Base-by-base conservation (phyloP, 92 coral and sea anemone genomes). In the Epizoanthus fatuus region DNA sequence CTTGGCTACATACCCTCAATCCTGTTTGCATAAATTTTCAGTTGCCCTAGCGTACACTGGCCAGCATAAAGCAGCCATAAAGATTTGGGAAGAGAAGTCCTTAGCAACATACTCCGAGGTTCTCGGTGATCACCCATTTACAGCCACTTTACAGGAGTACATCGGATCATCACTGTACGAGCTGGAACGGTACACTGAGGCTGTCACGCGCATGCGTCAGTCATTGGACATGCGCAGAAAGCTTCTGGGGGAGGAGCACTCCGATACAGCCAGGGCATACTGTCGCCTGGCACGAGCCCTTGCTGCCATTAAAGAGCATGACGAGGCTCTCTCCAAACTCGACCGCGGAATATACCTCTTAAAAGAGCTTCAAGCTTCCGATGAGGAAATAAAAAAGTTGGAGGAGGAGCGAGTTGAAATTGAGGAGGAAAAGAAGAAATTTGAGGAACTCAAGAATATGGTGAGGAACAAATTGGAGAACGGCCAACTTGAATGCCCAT, bases 211-310 rank as follows among this genome's bases (percentile, higher is more conserved):
- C 65, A 92, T 92, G 82, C 44, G 54, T 17, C 39, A 90, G 51
- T 81, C 94, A 1, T 88, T 94, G 52, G 80, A 38, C 16, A 92
- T 94, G 98, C 91, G 98, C 74, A 63, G 39, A 59, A 54, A n/a
- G 35, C 63, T 94, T 20, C 25, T 69, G 76, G 92, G 89, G 19
- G 87, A 80, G 9, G 79, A 92, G 45, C 95, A 94, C 58, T 81
- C 79, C 65, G 98, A 94, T 62, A 94, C 95, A 0, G 98, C 95
- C 45, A 89, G 95, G 69, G 95, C 94, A 4, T 81, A 42, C 15
- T 92, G 74, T 71, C 90, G 96, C 54, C 77, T 94, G 71, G 95
- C 92, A 7, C 75, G 90, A 66, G 90, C 89, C 69, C 84, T 92
- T 3, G 87, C 63, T 54, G 82, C 45, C 35, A 59, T 84, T 44